Base-by-base conservation (phyloP, 2,888 invertebrate species). In the Miltochrista miniata region DNA sequence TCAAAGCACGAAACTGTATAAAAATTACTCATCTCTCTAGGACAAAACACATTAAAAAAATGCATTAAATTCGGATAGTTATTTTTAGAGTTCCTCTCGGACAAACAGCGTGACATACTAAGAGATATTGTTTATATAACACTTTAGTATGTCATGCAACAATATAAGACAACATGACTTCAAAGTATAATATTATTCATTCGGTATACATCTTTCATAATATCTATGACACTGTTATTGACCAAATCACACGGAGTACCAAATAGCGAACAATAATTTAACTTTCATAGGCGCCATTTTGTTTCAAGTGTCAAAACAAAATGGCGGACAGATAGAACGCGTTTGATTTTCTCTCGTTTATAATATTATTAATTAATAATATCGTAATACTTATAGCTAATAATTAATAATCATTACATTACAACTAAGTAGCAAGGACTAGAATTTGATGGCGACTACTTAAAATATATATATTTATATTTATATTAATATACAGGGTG, bases 391-490 rank as follows among this genome's bases (percentile, higher is more conserved):
- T 85, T 85, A 84, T 64, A 18, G 40, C 73, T 81, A 81, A 59
- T 74, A 78, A 79, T 71, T 73, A 67, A 72, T 76, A 73, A 77
- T 76, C 70, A 82, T 83, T 83, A 84, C 77, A 79, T 72, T 66
- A 64, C 57, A 70, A 75, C 85, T 87, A 87, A 81, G 81, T 82
- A 81, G 87, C 83, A 60, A 79, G n/a, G 90, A 89, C 90, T 90
- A 90, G 89, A 90, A 74, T 84, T 76, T 78, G 76, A 88, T 87
- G 87, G 87, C 87, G 79, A 80, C 87, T 86, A 87, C 78, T 70
- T 77, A 81, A 79, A 72, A 63, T 74, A 76, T 73, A 80, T 78
- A 68, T 59, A 68, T 68, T 54, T 67, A 67, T 61, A 68, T n/a
- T n/a, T n/a, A n/a, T n/a, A n/a, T n/a, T n/a, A n/a, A n/a, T n/a